Evolutionary conservation across 2,888 invertebrate species (phyloP).

Genomic region (Agonopterix alstromeriana): DNA sequence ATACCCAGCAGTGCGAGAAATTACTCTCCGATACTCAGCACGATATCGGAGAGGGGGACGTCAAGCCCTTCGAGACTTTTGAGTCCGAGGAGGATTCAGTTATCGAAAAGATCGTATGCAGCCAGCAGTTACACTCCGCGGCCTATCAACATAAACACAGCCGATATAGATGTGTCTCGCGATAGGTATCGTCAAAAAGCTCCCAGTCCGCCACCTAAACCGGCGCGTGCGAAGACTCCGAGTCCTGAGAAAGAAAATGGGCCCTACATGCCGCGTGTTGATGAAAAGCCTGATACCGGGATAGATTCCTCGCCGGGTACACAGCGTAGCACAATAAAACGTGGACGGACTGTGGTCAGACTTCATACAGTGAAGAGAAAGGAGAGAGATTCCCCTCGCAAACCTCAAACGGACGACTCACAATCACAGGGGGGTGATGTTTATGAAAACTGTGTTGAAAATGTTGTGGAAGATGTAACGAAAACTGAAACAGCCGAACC

Average conservation of each 20-base stretch:
- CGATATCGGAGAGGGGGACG: constrained; percentile 76
- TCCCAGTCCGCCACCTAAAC: constrained; percentile 18
- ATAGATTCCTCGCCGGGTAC: constrained; percentile 58
- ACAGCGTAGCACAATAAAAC: constrained; percentile 78
- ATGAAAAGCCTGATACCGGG: constrained; percentile 60
- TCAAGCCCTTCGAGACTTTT: constrained; percentile 56
- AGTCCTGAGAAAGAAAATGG: constrained; percentile 46
- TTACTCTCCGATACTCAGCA: constrained; percentile 84
- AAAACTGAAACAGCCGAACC: constrained; percentile 17
- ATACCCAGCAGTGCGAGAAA: constrained; percentile 56
- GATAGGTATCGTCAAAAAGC: constrained; percentile 71
- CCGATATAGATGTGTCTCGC: constrained; percentile 89
- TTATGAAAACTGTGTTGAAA: constrained; percentile 8
- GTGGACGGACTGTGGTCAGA: constrained; percentile 85
- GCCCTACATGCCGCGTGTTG: constrained; percentile 64
- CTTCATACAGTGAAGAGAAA: constrained; percentile 80
- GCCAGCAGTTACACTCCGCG: constrained; percentile 68
- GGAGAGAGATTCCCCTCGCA: constrained; percentile 66
- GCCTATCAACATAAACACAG: constrained; percentile 87
- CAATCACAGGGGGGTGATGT: not conserved
- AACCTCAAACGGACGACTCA: constrained; percentile 29
- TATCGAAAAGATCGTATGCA: constrained; percentile 68
- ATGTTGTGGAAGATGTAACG: constrained; percentile 1
- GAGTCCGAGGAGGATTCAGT: constrained; percentile 61
- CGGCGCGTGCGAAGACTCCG: constrained; percentile 27